Base-by-base conservation (phyloP, 1,140 invertebrate species). In the Wasmannia auropunctata region DNA sequence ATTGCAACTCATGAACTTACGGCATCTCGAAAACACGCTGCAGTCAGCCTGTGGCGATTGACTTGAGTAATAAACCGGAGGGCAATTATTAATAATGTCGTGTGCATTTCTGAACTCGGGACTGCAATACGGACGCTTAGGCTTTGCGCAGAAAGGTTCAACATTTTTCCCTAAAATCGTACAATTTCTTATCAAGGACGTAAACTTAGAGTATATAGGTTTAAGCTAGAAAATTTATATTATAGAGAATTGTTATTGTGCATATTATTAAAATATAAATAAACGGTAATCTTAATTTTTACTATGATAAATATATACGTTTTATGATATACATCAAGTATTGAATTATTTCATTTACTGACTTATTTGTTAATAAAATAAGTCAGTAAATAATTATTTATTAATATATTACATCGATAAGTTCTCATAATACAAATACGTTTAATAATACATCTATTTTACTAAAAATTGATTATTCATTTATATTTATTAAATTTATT, bases 121-220 rank as follows among this genome's bases (percentile, higher is more conserved):
- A 43, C 49, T 31, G 54, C 93, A 94, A 31, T 76, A 65, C 1
- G 58, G 0, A 37, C 5, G 74, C 8, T 86, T 87, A 2, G 43
- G 77, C 11, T 62, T 83, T 56, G 25, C 62, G 31, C 93, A 94
- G 72, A 91, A 94, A 0, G 93, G 93, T 40, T 85, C 90, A 8
- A 92, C 25, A n/a, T 94, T 91, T 75, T 93, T 22, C 2, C 92
- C 93, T 94, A 60, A 81, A 88, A 70, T 2, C 6, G 11, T 51
- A 7, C 31, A 56, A 22, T 25, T 56, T 40, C 25, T 67, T 16
- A 43, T n/a, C 3, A 3, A 14, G 5, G n/a, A 19, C 4, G 14
- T 22, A 31, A 16, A 19, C 0, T 25, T n/a, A 49, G 1, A 63
- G 31, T 77, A 11, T 16, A 56, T 49, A 31, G 25, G 1, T 76